Evolutionary conservation across 2,113 vertebrate genomes (phyloP).

Genomic region (Felis chaus): DNA sequence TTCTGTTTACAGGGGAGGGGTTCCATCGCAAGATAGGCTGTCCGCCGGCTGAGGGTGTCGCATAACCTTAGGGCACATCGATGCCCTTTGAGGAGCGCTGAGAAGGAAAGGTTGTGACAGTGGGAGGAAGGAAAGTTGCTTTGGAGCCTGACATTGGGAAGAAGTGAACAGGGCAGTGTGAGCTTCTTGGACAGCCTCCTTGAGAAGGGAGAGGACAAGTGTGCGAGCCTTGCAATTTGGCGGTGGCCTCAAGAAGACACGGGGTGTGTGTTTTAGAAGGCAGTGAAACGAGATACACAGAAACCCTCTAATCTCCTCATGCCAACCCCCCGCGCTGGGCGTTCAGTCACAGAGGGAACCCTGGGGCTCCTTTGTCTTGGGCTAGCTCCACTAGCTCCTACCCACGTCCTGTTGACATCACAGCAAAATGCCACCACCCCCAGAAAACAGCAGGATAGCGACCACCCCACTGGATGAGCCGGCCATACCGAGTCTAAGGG

Average conservation of each 20-base stretch:
- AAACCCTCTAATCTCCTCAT: accelerated
- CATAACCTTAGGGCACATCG: background rate
- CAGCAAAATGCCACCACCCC: background rate
- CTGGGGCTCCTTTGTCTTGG: background rate
- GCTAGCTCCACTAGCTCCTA: background rate
- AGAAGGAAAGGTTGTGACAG: background rate
- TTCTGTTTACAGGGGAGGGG: background rate
- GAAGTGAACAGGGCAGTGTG: background rate
- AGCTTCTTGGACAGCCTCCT: background rate
- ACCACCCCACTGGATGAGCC: background rate
- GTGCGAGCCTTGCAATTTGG: background rate
- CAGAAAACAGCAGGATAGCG: background rate
- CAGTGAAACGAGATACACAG: too few species aligned
- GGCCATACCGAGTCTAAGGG: background rate
- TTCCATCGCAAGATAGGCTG: background rate
- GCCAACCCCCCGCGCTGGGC: background rate
- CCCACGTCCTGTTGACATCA: background rate
- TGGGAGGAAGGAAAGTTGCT: background rate
- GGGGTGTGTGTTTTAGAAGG: background rate
- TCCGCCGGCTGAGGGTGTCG: background rate
- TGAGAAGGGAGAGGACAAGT: background rate
- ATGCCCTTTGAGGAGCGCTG: background rate
- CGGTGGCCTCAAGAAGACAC: background rate
- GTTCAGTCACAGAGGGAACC: background rate
- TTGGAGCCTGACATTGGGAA: background rate